These are phyloP conservation scores for Pyralis farinalis DNA, from an alignment of 2,888 invertebrate species.

Conservation along the genomic window DNA sequence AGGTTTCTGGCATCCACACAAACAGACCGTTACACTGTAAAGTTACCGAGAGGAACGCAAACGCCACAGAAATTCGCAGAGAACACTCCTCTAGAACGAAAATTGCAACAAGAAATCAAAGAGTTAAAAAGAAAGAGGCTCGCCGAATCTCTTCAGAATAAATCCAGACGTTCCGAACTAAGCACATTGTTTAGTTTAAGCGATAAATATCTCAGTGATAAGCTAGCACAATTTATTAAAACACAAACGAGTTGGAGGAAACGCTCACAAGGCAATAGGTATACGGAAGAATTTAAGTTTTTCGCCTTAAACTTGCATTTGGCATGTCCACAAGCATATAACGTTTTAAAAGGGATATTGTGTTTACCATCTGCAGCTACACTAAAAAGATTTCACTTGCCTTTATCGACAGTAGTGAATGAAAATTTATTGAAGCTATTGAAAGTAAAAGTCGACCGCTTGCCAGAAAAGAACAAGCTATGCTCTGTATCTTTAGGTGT, in stretches of 20 bases:
- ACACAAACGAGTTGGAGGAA: neutral
- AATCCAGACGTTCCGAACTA: neutral
- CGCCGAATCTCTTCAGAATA: neutral
- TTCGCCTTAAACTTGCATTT: constrained; percentile 7
- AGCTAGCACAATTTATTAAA: neutral
- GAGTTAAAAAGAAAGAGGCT: neutral
- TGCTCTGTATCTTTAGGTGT: neutral
- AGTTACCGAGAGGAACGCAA: neutral
- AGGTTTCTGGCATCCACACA: neutral
- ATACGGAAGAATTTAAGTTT: constrained; percentile 1
- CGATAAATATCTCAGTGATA: constrained; percentile 1
- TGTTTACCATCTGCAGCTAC: constrained; percentile 3
- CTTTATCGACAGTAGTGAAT: neutral
- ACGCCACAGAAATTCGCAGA: neutral
- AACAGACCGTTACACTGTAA: neutral
- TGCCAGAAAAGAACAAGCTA: neutral
- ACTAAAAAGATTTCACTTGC: neutral
- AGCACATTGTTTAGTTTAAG: neutral
- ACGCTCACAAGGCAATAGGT: constrained; percentile 4
- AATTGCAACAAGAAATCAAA: neutral
- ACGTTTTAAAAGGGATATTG: neutral
- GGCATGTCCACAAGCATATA: constrained; percentile 6
- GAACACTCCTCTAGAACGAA: neutral
- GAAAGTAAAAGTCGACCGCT: constrained; percentile 3
- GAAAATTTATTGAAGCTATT: neutral